These are phyloP conservation scores for Drosophila mulleri DNA, from an alignment of 2,888 invertebrate genomes.

Conservation along the genomic window DNA sequence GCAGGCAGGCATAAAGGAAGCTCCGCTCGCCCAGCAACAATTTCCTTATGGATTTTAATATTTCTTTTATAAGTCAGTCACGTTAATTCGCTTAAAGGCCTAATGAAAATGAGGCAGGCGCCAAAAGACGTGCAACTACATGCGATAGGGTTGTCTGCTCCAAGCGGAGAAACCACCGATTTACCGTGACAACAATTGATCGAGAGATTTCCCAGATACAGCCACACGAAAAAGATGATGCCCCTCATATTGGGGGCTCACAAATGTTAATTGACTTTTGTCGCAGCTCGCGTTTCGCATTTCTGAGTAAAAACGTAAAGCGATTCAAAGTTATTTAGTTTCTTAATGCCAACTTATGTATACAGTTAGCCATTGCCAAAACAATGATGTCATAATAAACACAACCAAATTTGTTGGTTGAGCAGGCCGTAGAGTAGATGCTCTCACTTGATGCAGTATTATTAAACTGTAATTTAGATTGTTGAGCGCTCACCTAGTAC, in stretches of 20 bases:
- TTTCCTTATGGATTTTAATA: conserved; percentile 80
- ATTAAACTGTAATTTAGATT: too few species aligned
- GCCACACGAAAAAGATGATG: conserved; percentile 15
- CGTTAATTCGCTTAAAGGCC: conserved; percentile 71
- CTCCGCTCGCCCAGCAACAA: conserved; percentile 47
- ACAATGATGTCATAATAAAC: conserved; percentile 73
- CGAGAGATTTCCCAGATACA: conserved; percentile 31
- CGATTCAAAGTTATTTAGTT: conserved; percentile 41
- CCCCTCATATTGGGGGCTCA: conserved; percentile 19
- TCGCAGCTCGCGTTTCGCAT: conserved; percentile 10
- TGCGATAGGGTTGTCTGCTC: not conserved
- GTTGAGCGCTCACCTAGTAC: too few species aligned
- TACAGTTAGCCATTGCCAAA: conserved; percentile 37
- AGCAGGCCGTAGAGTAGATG: not conserved
- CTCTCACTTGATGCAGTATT: not conserved
- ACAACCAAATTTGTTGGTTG: conserved; percentile 2
- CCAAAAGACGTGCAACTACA: conserved; percentile 59
- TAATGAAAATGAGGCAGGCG: conserved; percentile 69
- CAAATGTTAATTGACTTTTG: conserved; percentile 58
- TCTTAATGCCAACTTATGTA: conserved; percentile 50
- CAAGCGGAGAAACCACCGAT: conserved; percentile 8
- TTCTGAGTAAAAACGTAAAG: conserved; percentile 17
- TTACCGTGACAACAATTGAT: conserved; percentile 46
- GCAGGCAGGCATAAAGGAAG: conserved; percentile 53
- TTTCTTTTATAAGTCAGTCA: conserved; percentile 77